A percentile compares a stretch with the other conserved stretches of the same genome.
These are phyloP conservation scores for Anarrhichthys ocellatus DNA, from an alignment of 2,113 vertebrate genomes.

Conservation along the genomic window DNA sequence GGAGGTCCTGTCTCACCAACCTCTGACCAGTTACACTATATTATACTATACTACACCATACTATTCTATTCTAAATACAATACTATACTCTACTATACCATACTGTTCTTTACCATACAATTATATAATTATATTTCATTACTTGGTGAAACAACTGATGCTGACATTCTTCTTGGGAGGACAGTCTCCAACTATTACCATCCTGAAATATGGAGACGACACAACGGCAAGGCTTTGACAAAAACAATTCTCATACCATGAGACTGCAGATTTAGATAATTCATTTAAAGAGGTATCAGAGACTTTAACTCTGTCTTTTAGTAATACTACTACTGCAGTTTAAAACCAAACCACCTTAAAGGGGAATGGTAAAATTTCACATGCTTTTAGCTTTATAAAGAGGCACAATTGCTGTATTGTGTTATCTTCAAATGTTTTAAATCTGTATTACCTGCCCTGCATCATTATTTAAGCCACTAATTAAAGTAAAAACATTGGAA, in stretches of 20 bases:
- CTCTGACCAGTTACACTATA: neutral
- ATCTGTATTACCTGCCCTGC: neutral
- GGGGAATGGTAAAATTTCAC: neutral
- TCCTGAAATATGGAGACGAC: constrained; percentile 1
- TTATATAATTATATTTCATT: too few species aligned
- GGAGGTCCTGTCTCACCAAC: neutral
- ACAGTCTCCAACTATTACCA: neutral
- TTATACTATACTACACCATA: neutral
- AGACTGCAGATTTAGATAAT: neutral
- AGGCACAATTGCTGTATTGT: neutral
- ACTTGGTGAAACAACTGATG: neutral
- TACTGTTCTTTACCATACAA: neutral
- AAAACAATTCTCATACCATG: neutral
- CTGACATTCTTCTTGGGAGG: neutral
- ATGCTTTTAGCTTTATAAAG: neutral
- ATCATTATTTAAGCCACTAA: constrained; percentile 17
- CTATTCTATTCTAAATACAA: neutral
- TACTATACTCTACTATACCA: neutral
- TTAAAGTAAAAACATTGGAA: constrained; percentile 27
- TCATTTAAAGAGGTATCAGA: neutral
- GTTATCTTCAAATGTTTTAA: neutral
- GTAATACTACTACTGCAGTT: neutral
- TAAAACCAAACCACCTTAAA: neutral
- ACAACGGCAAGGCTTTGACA: constrained; percentile 4
- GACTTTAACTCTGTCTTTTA: neutral